Evolutionary conservation across 1,140 invertebrate species (phyloP).

Genomic region (Caenorhabditis brenneri): DNA sequence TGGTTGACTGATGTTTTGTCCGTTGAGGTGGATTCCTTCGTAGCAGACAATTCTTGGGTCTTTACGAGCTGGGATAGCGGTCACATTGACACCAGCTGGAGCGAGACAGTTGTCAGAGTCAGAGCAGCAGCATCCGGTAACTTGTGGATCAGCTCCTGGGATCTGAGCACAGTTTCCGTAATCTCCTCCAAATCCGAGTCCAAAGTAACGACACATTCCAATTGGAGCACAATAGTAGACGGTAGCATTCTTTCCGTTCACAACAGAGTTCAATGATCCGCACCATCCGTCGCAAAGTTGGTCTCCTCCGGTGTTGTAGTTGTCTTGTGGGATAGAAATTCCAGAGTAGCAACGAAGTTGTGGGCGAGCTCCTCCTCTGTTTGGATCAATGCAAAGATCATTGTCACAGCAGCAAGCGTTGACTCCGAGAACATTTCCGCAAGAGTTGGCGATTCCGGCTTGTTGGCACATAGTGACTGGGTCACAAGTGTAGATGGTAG

Average conservation of each 20-base stretch:
- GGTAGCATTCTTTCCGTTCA: slow-evolving; percentile 48
- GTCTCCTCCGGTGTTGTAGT: slow-evolving; percentile 40
- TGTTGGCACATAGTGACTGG: slow-evolving; percentile 50
- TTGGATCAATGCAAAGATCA: slow-evolving; percentile 47
- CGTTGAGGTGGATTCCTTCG: slow-evolving; percentile 51
- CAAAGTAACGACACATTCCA: slow-evolving; percentile 43
- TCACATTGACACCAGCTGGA: slow-evolving; percentile 36
- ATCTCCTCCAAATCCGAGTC: slow-evolving; percentile 47
- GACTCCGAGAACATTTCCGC: slow-evolving; percentile 8
- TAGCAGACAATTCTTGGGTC: slow-evolving; percentile 50
- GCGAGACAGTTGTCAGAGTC: slow-evolving; percentile 41
- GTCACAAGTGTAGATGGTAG: slow-evolving; percentile 56
- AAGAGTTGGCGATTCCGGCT: slow-evolving; percentile 40
- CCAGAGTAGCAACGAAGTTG: slow-evolving; percentile 52
- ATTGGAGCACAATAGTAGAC: slow-evolving; percentile 51
- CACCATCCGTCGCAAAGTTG: slow-evolving; percentile 47
- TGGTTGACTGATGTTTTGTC: slow-evolving; percentile 2
- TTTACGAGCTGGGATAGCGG: slow-evolving; percentile 27
- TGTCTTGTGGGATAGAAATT: slow-evolving; percentile 48
- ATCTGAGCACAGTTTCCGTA: slow-evolving; percentile 42
- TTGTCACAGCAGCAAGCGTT: slow-evolving; percentile 45
- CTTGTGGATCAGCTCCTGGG: slow-evolving; percentile 27
- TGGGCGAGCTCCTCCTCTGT: slow-evolving; percentile 15
- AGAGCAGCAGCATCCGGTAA: slow-evolving; percentile 49
- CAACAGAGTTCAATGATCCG: slow-evolving; percentile 23